Conservation (phyloP, 1,140 invertebrate genomes). For the Rhopalosiphum maidis region DNA sequence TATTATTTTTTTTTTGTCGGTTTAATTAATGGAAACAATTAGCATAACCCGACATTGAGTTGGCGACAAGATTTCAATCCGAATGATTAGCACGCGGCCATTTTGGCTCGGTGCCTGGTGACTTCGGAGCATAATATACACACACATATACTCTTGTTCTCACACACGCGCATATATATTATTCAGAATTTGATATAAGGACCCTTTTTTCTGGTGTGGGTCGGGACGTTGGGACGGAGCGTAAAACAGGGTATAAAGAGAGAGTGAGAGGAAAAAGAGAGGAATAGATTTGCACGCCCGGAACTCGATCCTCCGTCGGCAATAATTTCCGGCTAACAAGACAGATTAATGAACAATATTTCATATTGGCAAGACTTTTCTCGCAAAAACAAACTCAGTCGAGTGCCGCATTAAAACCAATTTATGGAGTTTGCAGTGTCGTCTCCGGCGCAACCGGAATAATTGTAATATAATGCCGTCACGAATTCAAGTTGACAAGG, state of each 20-base stretch:
- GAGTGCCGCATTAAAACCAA: slow-evolving; percentile 55
- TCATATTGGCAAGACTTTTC: slow-evolving; percentile 57
- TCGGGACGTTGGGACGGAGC: neutral
- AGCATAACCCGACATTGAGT: slow-evolving; percentile 49
- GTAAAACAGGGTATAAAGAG: neutral
- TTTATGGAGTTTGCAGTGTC: slow-evolving; percentile 53
- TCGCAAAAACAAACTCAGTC: slow-evolving; percentile 55
- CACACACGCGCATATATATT: slow-evolving; percentile 4
- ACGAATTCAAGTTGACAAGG: slow-evolving; percentile 57
- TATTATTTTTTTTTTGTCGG: slow-evolving; percentile 32
- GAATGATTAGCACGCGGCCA: slow-evolving; percentile 37
- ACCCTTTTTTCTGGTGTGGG: slow-evolving; percentile 33
- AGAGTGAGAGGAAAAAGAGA: neutral
- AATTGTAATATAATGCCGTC: slow-evolving; percentile 58
- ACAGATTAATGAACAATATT: slow-evolving; percentile 57
- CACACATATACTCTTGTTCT: neutral
- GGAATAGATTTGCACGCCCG: slow-evolving; percentile 45
- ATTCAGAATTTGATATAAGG: slow-evolving; percentile 38
- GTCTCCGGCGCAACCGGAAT: slow-evolving; percentile 47
- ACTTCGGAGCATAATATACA: neutral
- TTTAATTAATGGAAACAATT: slow-evolving; percentile 57
- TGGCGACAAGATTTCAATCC: slow-evolving; percentile 48
- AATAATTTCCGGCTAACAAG: slow-evolving; percentile 58
- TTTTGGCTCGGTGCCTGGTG: slow-evolving; percentile 41
- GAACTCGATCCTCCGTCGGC: slow-evolving; percentile 55